These are phyloP conservation scores for Cyanoliseus patagonus DNA, from an alignment of 2,113 vertebrate species.

Conservation along the genomic window DNA sequence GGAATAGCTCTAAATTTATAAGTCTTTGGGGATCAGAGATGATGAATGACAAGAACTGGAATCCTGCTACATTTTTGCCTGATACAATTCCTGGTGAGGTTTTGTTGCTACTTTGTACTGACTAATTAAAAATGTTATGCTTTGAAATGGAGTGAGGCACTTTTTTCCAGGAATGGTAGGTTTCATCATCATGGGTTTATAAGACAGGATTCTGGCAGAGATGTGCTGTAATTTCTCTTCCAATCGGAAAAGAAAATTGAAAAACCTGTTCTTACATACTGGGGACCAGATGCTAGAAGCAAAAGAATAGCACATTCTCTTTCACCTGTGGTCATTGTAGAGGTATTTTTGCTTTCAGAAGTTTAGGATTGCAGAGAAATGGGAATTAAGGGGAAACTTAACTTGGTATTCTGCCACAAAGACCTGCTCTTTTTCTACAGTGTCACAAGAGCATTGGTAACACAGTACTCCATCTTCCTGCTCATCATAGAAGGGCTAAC, in stretches of 20 bases:
- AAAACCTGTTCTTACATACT: background rate
- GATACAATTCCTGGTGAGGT: constrained; percentile 91
- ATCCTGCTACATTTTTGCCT: constrained; percentile 89
- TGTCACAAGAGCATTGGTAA: background rate
- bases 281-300: background rate
- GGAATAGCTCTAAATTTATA: constrained; percentile 95
- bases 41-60: constrained; percentile 96
- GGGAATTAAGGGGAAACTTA: background rate
- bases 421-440: background rate
- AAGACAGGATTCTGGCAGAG: background rate
- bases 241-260: background rate
- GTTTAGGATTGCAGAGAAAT: background rate
- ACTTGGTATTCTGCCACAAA: background rate
- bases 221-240: background rate
- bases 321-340: background rate
- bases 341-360: background rate
- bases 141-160: background rate
- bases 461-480: background rate
- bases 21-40: constrained; percentile 95
- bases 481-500: background rate
- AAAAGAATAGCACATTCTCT: background rate
- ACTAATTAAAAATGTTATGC: constrained; percentile 13
- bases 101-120: constrained; percentile 46
- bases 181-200: background rate
- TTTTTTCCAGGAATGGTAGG: background rate